A percentile compares a stretch with the other conserved stretches of the same genome.
Evolutionary conservation across 2,797 vertebrate genomes (phyloP).

Genomic region (Phylloscopus collybita): DNA sequence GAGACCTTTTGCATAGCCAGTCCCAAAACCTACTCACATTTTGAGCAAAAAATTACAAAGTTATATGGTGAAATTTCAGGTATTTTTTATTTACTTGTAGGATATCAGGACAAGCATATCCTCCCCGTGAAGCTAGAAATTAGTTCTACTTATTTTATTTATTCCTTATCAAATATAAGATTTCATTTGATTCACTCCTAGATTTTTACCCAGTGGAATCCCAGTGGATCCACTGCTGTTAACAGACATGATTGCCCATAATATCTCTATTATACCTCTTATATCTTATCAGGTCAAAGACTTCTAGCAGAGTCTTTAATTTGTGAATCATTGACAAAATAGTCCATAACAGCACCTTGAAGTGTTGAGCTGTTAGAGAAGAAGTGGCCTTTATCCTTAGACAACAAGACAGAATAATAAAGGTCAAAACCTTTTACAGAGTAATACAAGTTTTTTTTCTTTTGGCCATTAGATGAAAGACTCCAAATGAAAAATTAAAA

Average conservation of each 20-base stretch:
- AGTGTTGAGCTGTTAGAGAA: not conserved
- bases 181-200: not conserved
- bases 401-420: not conserved
- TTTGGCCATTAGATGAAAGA: not conserved
- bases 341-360: not conserved
- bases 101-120: not conserved
- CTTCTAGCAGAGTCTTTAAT: not conserved
- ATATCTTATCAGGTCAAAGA: not conserved
- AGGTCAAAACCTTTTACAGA: not conserved
- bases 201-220: not conserved
- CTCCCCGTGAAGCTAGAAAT: not conserved
- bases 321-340: not conserved
- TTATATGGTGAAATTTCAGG: not conserved
- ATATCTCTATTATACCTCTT: not conserved
- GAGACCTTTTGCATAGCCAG: not conserved
- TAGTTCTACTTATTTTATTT: not conserved
- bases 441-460: not conserved
- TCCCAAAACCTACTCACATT: not conserved
- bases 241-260: not conserved
- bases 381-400: not conserved
- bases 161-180: not conserved
- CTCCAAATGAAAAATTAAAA: slow-evolving; percentile 1
- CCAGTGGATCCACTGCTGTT: not conserved
- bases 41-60: not conserved
- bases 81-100: not conserved